phyloP scores from a whole-genome alignment of 2,888 invertebrate species.

The Drosophila bunnanda region DNA sequence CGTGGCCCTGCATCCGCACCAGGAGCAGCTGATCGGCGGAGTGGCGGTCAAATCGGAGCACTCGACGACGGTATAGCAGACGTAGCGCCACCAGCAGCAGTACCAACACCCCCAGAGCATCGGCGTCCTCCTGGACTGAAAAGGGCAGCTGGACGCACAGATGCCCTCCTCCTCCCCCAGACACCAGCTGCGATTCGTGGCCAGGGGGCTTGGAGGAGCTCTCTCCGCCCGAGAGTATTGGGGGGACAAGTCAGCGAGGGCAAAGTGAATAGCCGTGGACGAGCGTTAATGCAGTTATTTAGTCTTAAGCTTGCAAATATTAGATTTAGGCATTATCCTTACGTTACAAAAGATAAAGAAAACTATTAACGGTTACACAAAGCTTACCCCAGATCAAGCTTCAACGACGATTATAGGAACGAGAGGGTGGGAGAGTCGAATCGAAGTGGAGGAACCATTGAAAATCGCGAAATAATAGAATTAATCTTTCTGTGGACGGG shows the following conservation, averaged over 20 bases:
- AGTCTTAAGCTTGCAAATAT: constrained; percentile 79
- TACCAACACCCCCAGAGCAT: constrained; percentile 20
- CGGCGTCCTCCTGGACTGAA: constrained; percentile 57
- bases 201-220: not conserved
- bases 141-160: constrained; percentile 25
- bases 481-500: constrained; percentile 17
- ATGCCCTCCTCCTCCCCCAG: constrained; percentile 3
- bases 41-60: constrained; percentile 73
- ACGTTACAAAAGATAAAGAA: constrained; percentile 40
- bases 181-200: not conserved
- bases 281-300: constrained; percentile 79
- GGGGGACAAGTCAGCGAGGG: constrained; percentile 13
- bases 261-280: constrained; percentile 27
- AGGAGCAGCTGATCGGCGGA: constrained; percentile 53
- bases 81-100: constrained; percentile 50
- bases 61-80: constrained; percentile 82
- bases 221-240: not conserved
- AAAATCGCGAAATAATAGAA: constrained; percentile 33
- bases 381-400: constrained; percentile 31
- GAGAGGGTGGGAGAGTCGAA: constrained; percentile 4
- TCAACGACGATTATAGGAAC: constrained; percentile 23
- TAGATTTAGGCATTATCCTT: constrained; percentile 64
- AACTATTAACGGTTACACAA: constrained; percentile 39
- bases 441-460: constrained; percentile 6
- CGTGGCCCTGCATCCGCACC: constrained; percentile 58